These are phyloP conservation scores for Pseudomyrmex flavicornis DNA, from an alignment of 1,140 invertebrate genomes.

Conservation along the genomic window DNA sequence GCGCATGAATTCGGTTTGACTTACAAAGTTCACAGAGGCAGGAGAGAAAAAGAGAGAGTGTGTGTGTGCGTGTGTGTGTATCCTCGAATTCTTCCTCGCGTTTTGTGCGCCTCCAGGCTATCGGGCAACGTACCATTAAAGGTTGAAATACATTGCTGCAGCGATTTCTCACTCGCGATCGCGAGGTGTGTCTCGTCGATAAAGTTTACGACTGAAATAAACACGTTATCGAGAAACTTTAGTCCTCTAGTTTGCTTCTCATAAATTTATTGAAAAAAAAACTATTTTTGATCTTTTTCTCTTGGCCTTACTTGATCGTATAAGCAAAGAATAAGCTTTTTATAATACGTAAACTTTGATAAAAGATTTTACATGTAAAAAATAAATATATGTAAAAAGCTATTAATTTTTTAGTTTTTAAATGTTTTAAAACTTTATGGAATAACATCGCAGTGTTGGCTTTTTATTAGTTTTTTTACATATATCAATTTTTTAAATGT, in stretches of 20 bases:
- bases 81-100: slow-evolving; percentile 45
- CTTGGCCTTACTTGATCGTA: background rate
- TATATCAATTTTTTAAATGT: too few relatives aligned
- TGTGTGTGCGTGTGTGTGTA: background rate
- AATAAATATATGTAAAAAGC: too few relatives aligned
- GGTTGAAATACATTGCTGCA: background rate
- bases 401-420: too few relatives aligned
- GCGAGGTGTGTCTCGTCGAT: slow-evolving; percentile 13
- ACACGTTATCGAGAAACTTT: background rate
- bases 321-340: background rate
- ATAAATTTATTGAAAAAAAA: background rate
- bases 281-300: background rate
- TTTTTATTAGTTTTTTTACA: too few relatives aligned
- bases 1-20: slow-evolving; percentile 52
- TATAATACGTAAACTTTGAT: background rate
- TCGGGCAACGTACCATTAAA: slow-evolving; percentile 22
- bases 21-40: slow-evolving; percentile 43
- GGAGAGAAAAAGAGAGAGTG: background rate
- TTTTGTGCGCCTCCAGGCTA: slow-evolving; percentile 18
- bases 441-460: too few relatives aligned
- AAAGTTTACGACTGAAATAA: slow-evolving; percentile 35
- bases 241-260: background rate
- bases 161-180: slow-evolving; percentile 23
- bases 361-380: too few relatives aligned
- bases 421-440: too few relatives aligned